These are phyloP conservation scores for Lobophora halterata DNA, from an alignment of 2,888 invertebrate genomes.

Conservation along the genomic window DNA sequence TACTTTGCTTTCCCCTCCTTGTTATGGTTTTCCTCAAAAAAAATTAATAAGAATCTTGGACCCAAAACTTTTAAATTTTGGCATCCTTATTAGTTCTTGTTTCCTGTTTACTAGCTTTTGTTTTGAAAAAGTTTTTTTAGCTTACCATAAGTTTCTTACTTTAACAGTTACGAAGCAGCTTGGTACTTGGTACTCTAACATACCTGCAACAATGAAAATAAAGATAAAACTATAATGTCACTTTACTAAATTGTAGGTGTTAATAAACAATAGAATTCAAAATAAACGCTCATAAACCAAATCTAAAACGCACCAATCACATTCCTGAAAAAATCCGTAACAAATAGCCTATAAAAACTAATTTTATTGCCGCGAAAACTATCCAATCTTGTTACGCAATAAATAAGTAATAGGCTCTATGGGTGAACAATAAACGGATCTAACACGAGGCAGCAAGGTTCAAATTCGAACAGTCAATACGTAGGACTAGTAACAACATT, in stretches of 20 bases:
- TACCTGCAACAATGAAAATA: too few species aligned
- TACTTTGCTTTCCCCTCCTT: too few species aligned
- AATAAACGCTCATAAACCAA: constrained; percentile 11
- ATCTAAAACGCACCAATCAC: constrained; percentile 18
- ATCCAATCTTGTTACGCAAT: constrained; percentile 32
- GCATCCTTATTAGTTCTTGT: too few species aligned
- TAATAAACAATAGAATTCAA: constrained; percentile 10
- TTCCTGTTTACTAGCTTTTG: too few species aligned
- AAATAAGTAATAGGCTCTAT: constrained; percentile 35
- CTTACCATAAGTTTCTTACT: too few species aligned
- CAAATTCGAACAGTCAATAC: background rate
- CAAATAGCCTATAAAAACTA: constrained; percentile 36
- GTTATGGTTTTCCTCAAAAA: too few species aligned
- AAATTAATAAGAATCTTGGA: too few species aligned
- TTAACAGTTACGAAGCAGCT: too few species aligned
- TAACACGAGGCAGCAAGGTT: constrained; percentile 2
- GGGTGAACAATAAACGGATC: constrained; percentile 20
- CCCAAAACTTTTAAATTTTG: too few species aligned
- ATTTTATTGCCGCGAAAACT: constrained; percentile 39
- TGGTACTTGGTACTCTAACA: too few species aligned
- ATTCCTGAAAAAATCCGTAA: constrained; percentile 19
- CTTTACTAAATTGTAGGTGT: background rate
- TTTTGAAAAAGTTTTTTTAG: too few species aligned
- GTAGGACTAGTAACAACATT: constrained; percentile 7
- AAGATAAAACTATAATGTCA: too few species aligned